These are phyloP conservation scores for Coelogynopora nodosa DNA, from an alignment of 2,888 invertebrate species.

Conservation along the genomic window DNA sequence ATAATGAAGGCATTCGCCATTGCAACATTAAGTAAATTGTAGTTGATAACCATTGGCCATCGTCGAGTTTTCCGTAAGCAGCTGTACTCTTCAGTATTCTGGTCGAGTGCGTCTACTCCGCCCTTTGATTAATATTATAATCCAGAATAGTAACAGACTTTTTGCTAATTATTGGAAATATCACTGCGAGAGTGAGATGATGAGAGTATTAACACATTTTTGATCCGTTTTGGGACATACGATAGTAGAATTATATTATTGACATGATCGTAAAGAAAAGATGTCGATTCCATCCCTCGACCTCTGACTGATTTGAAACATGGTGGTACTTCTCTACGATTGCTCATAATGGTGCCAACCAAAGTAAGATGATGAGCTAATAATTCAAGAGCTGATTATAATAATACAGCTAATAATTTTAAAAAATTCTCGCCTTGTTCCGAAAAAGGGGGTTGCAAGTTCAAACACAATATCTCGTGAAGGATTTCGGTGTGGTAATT, in stretches of 20 bases:
- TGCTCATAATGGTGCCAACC: neutral
- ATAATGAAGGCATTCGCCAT: neutral
- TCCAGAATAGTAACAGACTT: constrained; percentile 13
- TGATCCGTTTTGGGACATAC: neutral
- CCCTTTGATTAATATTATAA: neutral
- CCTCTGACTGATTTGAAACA: neutral
- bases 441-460: neutral
- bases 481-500: neutral
- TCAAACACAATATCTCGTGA: neutral
- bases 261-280: neutral
- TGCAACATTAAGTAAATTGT: constrained; percentile 32
- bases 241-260: neutral
- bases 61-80: constrained; percentile 25
- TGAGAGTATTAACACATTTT: neutral
- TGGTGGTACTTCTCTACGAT: neutral
- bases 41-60: constrained; percentile 35
- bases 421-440: neutral
- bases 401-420: too few relatives aligned
- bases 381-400: neutral
- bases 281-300: neutral
- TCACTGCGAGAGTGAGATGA: neutral
- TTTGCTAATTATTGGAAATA: too few relatives aligned
- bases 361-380: neutral
- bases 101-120: neutral
- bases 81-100: constrained; percentile 4